These are phyloP conservation scores for Gobio occitaniae DNA, from an alignment of 2,797 vertebrate genomes.

Conservation along the genomic window DNA sequence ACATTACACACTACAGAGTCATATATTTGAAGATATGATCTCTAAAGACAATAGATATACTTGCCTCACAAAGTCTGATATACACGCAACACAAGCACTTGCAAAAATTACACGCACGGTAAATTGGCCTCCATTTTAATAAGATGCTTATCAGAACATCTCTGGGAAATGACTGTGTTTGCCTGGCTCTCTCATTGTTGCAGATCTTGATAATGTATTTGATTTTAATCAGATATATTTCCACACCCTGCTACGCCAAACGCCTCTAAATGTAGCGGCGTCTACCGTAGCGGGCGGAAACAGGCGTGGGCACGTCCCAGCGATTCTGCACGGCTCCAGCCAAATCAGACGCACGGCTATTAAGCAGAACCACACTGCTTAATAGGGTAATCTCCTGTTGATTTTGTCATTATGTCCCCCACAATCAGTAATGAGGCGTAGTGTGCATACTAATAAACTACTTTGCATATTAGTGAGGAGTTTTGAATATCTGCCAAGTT, in stretches of 20 bases:
- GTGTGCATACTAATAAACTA: conserved; percentile 68
- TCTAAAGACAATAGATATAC: conserved; percentile 19
- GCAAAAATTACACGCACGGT: conserved; percentile 62
- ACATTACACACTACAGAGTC: neutral
- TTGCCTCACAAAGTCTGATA: conserved; percentile 12
- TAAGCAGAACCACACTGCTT: conserved; percentile 79
- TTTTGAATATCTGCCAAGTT: conserved; percentile 61
- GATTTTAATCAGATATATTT: conserved; percentile 82
- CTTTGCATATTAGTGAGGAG: conserved; percentile 76
- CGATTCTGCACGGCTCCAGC: conserved; percentile 64
- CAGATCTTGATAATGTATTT: conserved; percentile 77
- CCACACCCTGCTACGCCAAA: conserved; percentile 73
- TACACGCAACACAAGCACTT: conserved; percentile 25
- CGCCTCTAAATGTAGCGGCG: conserved; percentile 69
- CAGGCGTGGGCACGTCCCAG: conserved; percentile 59
- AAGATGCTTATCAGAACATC: conserved; percentile 75
- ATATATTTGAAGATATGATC: conserved; percentile 17
- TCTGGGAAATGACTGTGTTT: conserved; percentile 69
- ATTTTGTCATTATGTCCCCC: conserved; percentile 62
- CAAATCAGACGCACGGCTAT: conserved; percentile 77
- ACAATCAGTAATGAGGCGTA: conserved; percentile 58
- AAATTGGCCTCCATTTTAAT: conserved; percentile 69
- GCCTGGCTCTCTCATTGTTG: conserved; percentile 62
- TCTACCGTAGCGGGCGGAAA: conserved; percentile 55
- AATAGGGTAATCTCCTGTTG: conserved; percentile 74